Evolutionary conservation across 2,888 invertebrate species (phyloP), one percentile per base, ranked within the genome.

Genomic region (Synergus japonicus): DNA sequence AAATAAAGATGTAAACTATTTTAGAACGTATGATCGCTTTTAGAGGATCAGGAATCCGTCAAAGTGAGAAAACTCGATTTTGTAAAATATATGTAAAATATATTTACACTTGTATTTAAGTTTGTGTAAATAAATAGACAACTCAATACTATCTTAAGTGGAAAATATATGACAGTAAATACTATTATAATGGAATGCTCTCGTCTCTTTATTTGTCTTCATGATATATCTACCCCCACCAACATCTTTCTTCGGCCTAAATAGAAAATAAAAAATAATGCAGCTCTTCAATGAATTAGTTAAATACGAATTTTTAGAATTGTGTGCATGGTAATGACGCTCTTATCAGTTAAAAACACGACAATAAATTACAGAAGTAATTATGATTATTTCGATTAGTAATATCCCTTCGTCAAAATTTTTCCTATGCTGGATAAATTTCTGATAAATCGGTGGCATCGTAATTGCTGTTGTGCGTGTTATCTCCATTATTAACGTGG

Each of bases 381-480:
- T 54, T 3, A 22, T 60, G 22, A 22, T 18, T 4, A 60, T 0
- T 60, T 60, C 12, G 60, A 60, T 3, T 18, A 60, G 12, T 22
- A 22, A 22, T 12, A 60, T 79, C 81, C 78, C 78, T 78, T 82
- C 46, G 22, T 77, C 76, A 78, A 77, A 82, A 77, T 78, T 83
- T 78, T 73, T 58, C 81, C 79, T 83, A 81, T 84, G 83, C 83
- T 83, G 86, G 88, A 88, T 89, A 85, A 89, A 89, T 89, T 89
- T 87, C 89, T 87, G 90, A 91, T 90, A 90, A 91, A 91, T 90
- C 90, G 88, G 88, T 87, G 84, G 86, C 88, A 89, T 89, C 90
- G 90, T 92, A 91, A 92, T 92, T 91, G 92, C 91, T 88, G 86
- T 91, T 92, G 91, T 92, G 92, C 92, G 91, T 92, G 92, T 88